Percentiles rank a stretch among this genome's conserved stretches.
These are phyloP conservation scores for Trichogramma pretiosum DNA, from an alignment of 1,140 invertebrate species.

Conservation along the genomic window DNA sequence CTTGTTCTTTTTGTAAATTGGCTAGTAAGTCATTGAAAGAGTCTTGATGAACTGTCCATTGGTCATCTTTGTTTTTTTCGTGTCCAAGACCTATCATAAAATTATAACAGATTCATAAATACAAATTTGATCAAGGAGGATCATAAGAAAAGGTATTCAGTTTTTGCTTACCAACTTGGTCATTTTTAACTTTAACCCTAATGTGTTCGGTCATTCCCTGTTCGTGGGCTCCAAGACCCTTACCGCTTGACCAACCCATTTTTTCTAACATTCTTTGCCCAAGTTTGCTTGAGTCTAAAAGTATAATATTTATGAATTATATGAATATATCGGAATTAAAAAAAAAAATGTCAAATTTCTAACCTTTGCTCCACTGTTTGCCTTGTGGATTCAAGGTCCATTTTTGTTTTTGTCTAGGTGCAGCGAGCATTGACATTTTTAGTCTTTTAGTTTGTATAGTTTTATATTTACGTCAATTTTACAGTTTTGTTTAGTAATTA, in stretches of 20 bases:
- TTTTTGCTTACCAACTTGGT: constrained; percentile 55
- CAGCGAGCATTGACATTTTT: constrained; percentile 58
- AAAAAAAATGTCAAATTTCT: too few species aligned
- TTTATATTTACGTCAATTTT: too few species aligned
- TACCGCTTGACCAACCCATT: constrained; percentile 87
- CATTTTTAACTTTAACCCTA: constrained; percentile 64
- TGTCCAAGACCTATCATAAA: constrained; percentile 60
- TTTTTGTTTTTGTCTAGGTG: constrained; percentile 47
- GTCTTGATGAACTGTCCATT: constrained; percentile 75
- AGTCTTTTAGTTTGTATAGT: too few species aligned
- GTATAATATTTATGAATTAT: too few species aligned
- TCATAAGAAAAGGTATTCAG: too few species aligned
- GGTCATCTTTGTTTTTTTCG: constrained; percentile 55
- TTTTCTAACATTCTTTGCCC: constrained; percentile 85
- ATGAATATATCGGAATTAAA: too few species aligned
- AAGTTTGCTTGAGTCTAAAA: constrained; percentile 71
- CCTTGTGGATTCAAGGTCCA: constrained; percentile 54
- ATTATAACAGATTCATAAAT: too few species aligned
- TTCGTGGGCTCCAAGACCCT: constrained; percentile 77
- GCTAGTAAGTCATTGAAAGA: constrained; percentile 62
- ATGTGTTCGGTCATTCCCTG: constrained; percentile 75
- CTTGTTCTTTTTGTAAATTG: constrained; percentile 29
- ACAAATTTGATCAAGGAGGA: too few species aligned
- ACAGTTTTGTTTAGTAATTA: too few species aligned
- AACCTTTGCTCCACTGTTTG: constrained; percentile 54